Percentiles rank a stretch among this genome's conserved stretches.
phyloP scores from a whole-genome alignment of 2,888 invertebrate species.

The Ectemnius lituratus region DNA sequence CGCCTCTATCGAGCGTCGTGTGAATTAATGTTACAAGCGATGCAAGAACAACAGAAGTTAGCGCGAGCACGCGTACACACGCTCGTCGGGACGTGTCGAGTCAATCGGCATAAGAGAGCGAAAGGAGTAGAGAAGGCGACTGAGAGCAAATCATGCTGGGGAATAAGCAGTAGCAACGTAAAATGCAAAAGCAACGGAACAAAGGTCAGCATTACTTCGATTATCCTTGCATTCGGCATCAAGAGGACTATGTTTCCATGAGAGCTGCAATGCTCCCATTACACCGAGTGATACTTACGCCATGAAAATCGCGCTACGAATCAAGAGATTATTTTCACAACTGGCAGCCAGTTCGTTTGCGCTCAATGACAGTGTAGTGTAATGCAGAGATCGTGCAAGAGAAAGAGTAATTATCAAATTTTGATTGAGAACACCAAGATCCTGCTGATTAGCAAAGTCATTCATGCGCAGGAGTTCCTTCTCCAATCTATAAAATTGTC shows the following conservation, averaged over 20 bases:
- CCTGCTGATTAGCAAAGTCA: slow-evolving; percentile 55
- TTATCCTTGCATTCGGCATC: slow-evolving; percentile 41
- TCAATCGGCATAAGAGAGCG: neutral
- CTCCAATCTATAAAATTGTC: slow-evolving; percentile 71
- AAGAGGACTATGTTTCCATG: neutral
- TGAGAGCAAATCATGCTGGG: neutral
- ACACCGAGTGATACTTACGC: no score
- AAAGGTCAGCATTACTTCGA: slow-evolving; percentile 29
- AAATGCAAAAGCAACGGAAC: slow-evolving; percentile 16
- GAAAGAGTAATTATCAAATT: slow-evolving; percentile 53
- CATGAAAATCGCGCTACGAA: no score
- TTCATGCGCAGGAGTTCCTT: slow-evolving; percentile 70
- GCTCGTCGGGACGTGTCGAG: no score
- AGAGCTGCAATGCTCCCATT: no score
- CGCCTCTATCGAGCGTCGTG: neutral
- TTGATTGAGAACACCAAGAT: slow-evolving; percentile 52
- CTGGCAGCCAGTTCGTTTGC: neutral
- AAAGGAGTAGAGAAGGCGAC: neutral
- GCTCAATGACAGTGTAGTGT: neutral
- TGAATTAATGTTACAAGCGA: slow-evolving; percentile 1
- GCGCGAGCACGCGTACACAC: neutral
- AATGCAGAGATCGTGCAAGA: slow-evolving; percentile 17
- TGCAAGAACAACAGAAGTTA: slow-evolving; percentile 45
- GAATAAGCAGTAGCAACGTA: neutral
- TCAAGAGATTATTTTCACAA: no score